Conservation (phyloP, 1,140 invertebrate species). For the Paramacrobiotus metropolitanus region DNA sequence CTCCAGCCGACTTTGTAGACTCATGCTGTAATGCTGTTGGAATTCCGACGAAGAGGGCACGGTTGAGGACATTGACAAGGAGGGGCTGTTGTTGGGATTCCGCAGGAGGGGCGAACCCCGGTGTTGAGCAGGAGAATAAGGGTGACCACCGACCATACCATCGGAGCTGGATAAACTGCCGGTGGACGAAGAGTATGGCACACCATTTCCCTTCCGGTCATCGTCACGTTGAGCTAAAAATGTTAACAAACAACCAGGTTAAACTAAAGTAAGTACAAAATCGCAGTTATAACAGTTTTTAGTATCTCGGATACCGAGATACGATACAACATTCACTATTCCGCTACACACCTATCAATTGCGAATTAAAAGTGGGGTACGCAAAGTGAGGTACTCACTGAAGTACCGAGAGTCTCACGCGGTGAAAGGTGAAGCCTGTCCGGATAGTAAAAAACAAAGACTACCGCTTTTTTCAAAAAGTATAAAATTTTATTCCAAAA, state of each 20-base stretch:
- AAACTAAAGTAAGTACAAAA: not conserved
- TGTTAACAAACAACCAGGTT: not conserved
- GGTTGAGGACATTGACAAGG: not conserved
- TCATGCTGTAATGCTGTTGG: not conserved
- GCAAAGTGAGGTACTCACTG: no score
- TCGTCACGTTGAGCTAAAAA: not conserved
- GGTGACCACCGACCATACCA: no score
- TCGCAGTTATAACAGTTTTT: not conserved
- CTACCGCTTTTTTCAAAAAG: no score
- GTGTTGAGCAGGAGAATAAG: not conserved
- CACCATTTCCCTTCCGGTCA: not conserved
- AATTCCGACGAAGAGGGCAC: not conserved
- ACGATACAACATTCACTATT: not conserved
- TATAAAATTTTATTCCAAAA: no score
- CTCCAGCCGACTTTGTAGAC: no score
- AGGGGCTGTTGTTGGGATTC: not conserved
- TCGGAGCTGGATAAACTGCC: not conserved
- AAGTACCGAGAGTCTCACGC: no score
- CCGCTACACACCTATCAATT: not conserved
- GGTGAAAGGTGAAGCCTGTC: no score
- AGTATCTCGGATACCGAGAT: no score
- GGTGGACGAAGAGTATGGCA: not conserved
- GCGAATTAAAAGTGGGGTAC: no score
- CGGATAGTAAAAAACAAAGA: no score
- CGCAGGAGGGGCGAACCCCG: not conserved